phyloP scores from a whole-genome alignment of 1,140 invertebrate species.

The Philaenus spumarius region DNA sequence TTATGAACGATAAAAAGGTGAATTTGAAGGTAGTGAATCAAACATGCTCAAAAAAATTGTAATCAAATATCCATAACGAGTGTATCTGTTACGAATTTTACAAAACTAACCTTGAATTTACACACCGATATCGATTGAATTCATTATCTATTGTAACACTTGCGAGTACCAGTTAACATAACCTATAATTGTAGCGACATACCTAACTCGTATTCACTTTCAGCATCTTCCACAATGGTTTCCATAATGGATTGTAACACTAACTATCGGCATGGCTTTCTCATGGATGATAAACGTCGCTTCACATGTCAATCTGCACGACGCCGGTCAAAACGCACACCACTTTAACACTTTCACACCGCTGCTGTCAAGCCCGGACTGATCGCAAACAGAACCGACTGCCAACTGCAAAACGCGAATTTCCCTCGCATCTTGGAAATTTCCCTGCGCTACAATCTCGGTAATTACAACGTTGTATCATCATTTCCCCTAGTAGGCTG shows the following conservation, averaged over 20 bases:
- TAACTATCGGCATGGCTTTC: conserved; percentile 8
- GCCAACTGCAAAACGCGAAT: neutral
- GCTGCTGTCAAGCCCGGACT: neutral
- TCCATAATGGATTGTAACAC: conserved; percentile 41
- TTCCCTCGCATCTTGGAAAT: neutral
- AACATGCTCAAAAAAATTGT: no score
- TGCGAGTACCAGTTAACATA: no score
- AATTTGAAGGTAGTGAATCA: no score
- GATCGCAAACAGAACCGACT: neutral
- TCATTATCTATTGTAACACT: no score
- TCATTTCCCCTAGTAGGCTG: no score
- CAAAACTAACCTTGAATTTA: no score
- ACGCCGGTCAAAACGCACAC: neutral
- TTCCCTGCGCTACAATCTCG: neutral
- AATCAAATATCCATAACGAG: no score
- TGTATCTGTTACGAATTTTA: no score
- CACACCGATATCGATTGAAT: no score
- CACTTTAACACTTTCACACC: neutral
- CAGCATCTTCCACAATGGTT: conserved; percentile 56
- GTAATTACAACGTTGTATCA: no score
- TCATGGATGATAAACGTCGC: no score
- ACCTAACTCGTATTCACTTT: conserved; percentile 57
- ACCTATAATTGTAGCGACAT: conserved; percentile 29
- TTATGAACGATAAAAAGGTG: no score
- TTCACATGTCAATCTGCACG: neutral